A percentile compares a stretch with the other conserved stretches of the same genome.
Conservation (phyloP, 2,888 invertebrate genomes). For the Litoditis marina region DNA sequence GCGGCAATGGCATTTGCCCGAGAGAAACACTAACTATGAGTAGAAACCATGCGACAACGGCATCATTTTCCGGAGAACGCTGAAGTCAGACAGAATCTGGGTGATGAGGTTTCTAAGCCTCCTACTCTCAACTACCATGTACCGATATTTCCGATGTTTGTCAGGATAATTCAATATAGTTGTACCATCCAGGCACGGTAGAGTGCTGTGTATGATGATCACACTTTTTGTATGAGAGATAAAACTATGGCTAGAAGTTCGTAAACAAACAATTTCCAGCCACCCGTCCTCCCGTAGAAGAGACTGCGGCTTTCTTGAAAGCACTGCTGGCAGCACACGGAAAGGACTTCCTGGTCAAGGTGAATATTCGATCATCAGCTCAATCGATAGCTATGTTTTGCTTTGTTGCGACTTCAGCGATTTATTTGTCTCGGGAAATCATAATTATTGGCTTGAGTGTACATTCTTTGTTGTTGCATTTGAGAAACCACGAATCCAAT, state of each 20-base stretch:
- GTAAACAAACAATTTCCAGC: slow-evolving; percentile 74
- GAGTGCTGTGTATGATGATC: too few species aligned
- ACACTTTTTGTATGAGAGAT: not conserved
- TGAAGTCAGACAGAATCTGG: slow-evolving; percentile 3
- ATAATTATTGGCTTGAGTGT: not conserved
- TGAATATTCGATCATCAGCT: slow-evolving; percentile 65
- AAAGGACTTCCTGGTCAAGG: slow-evolving; percentile 90
- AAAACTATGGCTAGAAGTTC: not conserved
- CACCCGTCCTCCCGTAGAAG: slow-evolving; percentile 91
- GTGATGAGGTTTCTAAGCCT: too few species aligned
- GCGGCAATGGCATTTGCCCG: slow-evolving; percentile 13
- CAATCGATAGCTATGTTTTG: not conserved
- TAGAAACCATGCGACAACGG: not conserved
- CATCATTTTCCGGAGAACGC: not conserved
- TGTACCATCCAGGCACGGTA: too few species aligned
- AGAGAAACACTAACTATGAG: too few species aligned
- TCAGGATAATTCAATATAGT: too few species aligned
- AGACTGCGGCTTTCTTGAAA: slow-evolving; percentile 89
- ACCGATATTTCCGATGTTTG: too few species aligned
- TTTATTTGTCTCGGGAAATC: too few species aligned
- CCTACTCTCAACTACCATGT: too few species aligned
- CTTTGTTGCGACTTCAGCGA: not conserved
- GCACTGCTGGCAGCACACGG: slow-evolving; percentile 90
- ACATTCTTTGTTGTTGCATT: not conserved
- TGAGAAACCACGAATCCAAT: too few species aligned